These are phyloP conservation scores for Tribolium castaneum DNA, from an alignment of 1,140 invertebrate genomes.

Conservation along the genomic window DNA sequence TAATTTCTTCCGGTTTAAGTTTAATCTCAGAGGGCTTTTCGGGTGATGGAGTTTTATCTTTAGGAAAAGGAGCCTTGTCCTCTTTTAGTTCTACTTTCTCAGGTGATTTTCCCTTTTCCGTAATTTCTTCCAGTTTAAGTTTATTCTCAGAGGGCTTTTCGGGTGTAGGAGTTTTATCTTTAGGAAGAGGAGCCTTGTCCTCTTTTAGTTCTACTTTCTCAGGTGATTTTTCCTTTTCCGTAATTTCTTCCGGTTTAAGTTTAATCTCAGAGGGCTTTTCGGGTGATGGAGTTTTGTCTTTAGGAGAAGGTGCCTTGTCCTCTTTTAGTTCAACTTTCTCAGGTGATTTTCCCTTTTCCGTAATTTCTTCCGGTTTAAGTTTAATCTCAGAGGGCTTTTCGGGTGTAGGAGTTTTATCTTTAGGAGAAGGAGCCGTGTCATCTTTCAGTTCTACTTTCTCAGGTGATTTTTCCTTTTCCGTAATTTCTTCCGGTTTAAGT, in stretches of 20 bases:
- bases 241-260: background rate
- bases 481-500: background rate
- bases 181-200: background rate
- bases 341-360: background rate
- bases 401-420: background rate
- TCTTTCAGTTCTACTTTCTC: background rate
- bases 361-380: background rate
- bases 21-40: background rate
- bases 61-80: background rate
- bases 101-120: background rate
- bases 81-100: background rate
- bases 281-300: background rate
- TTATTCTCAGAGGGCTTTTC: background rate
- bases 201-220: background rate
- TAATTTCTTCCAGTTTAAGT: background rate
- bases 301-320: background rate
- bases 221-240: background rate
- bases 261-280: background rate
- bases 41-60: background rate
- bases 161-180: background rate
- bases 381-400: background rate
- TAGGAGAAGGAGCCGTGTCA: background rate
- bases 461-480: background rate
- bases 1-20: background rate
- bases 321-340: background rate